Evolutionary conservation across 2,113 vertebrate genomes (phyloP), one percentile per base, ranked within the genome.

Genomic region (Ailurus styani): DNA sequence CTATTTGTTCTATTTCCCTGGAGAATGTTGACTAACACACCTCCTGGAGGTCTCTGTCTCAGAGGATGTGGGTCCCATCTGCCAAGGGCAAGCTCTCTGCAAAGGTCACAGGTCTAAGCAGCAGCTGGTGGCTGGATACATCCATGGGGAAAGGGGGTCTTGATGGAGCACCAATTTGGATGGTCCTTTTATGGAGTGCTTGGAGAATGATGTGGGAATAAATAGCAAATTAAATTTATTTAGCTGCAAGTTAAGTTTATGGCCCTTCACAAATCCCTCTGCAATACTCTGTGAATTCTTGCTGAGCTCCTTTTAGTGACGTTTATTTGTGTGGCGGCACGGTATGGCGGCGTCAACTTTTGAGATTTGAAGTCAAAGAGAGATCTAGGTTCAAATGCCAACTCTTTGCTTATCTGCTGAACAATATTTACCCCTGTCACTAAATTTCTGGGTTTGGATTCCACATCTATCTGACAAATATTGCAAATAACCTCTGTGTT

Each of bases 161-260:
- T 75, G 50, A 37, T 57, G 50, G 29, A 73, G 3, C 13, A 42
- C 20, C 47, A 40, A 8, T 55, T 75, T 45, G n/a, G 79, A 40
- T 11, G 62, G 6, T 5, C 45, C 42, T 91, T 95, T 54, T 79
- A 40, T 57, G 55, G 27, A 75, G 50, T 77, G 3, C 42, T 82
- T 86, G 55, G 54, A 86, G 40, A 87, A 89, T 64, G 31, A 81
- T 62, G 4, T 29, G 70, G 34, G 50, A 82, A 57, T 64, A 91
- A 89, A 88, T 6, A 82, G 15, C 62, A 21, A 42, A 45, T 93
- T 90, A 87, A 64, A 84, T 72, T 78, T 95, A 93, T 86, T 92
- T 94, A 15, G 42, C 93, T 40, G 55, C 86, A 57, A 95, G 75
- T 68, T 91, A 94, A 62, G 73, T 64, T 89, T 68, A 86, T 78